Conservation (phyloP, 2,113 vertebrate species). For the Vireo altiloquus region DNA sequence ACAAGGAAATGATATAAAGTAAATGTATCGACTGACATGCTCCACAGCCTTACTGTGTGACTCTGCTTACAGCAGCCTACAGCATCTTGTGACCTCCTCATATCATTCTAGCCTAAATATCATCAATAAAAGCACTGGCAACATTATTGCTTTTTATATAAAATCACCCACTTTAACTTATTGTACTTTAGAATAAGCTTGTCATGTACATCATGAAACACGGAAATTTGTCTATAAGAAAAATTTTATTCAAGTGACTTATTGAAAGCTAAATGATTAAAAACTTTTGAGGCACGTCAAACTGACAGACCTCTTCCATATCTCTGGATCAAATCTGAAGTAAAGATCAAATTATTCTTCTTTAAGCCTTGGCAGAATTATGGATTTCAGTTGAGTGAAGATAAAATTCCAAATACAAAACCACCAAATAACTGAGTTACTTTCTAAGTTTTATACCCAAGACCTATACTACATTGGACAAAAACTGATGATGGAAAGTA, state of each 20-base stretch:
- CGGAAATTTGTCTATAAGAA: neutral
- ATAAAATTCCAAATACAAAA: neutral
- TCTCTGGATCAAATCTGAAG: neutral
- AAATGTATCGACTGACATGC: neutral
- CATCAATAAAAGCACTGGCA: neutral
- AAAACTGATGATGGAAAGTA: neutral
- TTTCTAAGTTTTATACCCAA: neutral
- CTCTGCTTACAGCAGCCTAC: neutral
- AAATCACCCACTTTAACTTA: neutral
- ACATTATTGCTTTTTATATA: neutral
- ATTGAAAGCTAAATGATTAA: neutral
- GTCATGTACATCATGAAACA: neutral
- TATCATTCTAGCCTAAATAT: neutral
- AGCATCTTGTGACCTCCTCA: neutral
- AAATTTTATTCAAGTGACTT: neutral
- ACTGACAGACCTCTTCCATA: neutral
- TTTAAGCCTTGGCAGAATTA: neutral
- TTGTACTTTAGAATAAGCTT: neutral
- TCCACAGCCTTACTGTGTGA: neutral
- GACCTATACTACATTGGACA: neutral
- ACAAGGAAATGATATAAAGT: neutral
- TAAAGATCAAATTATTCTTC: neutral
- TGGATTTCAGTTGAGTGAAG: neutral
- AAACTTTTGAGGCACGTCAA: neutral
- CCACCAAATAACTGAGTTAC: neutral